Base-by-base conservation (phyloP, 2,797 vertebrate genomes). In the Kryptopterus vitreolus region DNA sequence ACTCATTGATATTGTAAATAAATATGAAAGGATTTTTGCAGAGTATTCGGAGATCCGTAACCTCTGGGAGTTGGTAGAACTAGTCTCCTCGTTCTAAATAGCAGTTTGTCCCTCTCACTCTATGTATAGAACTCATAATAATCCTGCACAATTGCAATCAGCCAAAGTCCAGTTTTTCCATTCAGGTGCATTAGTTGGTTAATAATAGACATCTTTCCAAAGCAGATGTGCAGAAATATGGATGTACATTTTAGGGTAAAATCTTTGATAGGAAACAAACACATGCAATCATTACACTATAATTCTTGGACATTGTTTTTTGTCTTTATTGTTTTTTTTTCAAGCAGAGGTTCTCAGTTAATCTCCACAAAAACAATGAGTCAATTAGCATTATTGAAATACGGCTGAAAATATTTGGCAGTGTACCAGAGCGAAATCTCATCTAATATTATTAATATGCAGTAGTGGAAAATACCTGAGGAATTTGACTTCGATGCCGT, bases 11-110 rank as follows among this genome's bases (percentile, higher is more conserved):
- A 62, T 71, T 85, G 71, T 84, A 87, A 82, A 87, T 81, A 86
- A 87, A 85, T 76, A 83, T 81, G 86, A 87, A 90, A 82, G 83
- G 86, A 83, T 91, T 92, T 87, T 91, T 86, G 68, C 69, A 66
- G 61, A 80, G 38, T 81, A 70, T 78, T 80, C 62, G 69, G 82
- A 70, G 79, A 80, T 80, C 22, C 26, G 26, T 71, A 68, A 77
- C 61, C 80, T 82, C 65, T 63, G 62, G 72, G 77, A 83, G 77
- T 65, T 26, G 20, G 6, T 53, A 53, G 31, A 76, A 31, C 63
- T 81, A 77, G 59, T 77, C 77, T 83, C 73, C 69, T 75, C 70
- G 73, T 81, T 76, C 76, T 59, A 75, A 82, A 57, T 82, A 70
- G 77, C 81, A 72, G 53, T 10, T 57, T 78, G 66, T 84, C 57